Conservation (phyloP, 2,888 invertebrate genomes). For the Tupiocoris notatus region DNA sequence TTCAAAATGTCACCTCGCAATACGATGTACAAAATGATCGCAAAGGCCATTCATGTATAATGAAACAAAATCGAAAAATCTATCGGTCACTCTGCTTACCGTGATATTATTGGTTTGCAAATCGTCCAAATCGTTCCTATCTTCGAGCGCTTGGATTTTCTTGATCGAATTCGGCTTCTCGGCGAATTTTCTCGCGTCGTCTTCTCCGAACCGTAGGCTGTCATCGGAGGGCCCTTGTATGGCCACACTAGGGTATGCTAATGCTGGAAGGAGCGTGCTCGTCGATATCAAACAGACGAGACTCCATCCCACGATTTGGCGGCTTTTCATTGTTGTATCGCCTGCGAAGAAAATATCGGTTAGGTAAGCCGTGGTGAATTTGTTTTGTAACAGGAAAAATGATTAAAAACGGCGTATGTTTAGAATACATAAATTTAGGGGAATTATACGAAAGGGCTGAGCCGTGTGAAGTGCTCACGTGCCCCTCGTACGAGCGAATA, state of each 20-base stretch:
- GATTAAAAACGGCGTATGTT: too few relatives aligned
- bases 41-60: too few relatives aligned
- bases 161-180: slow-evolving; percentile 87
- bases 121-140: slow-evolving; percentile 70
- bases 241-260: slow-evolving; percentile 52
- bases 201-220: slow-evolving; percentile 33
- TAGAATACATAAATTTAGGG: too few relatives aligned
- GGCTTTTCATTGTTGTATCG: slow-evolving; percentile 47
- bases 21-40: too few relatives aligned
- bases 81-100: background rate
- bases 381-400: too few relatives aligned
- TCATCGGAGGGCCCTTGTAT: slow-evolving; percentile 34
- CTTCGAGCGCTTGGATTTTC: slow-evolving; percentile 62
- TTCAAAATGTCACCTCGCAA: too few relatives aligned
- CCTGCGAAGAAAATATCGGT: too few relatives aligned
- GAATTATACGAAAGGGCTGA: too few relatives aligned
- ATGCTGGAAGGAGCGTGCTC: slow-evolving; percentile 65
- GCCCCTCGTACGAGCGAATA: too few relatives aligned
- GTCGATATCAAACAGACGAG: slow-evolving; percentile 68
- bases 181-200: slow-evolving; percentile 74
- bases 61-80: too few relatives aligned
- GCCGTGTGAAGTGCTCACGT: too few relatives aligned
- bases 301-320: slow-evolving; percentile 67
- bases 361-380: too few relatives aligned
- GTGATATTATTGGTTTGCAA: slow-evolving; percentile 73